These are phyloP conservation scores for Platygyra sinensis DNA, from an alignment of 64 coral and sea anemone genomes.

Conservation along the genomic window DNA sequence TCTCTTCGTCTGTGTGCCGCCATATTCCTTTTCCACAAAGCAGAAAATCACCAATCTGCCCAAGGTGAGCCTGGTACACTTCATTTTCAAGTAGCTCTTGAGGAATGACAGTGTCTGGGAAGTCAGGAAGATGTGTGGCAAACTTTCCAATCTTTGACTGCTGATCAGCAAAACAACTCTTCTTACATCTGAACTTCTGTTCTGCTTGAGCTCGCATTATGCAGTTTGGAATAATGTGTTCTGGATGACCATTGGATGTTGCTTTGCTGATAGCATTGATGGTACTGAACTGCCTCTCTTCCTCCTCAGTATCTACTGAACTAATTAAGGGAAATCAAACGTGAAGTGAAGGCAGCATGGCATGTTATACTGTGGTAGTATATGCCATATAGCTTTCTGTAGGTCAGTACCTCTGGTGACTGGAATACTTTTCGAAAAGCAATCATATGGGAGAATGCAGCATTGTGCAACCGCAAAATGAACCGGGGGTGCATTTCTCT, in stretches of 20 bases:
- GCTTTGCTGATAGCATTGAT: constrained; percentile 27
- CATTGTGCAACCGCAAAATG: constrained; percentile 45
- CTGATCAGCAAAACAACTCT: not conserved
- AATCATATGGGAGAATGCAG: not conserved
- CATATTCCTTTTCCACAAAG: no score
- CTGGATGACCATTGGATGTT: constrained; percentile 35
- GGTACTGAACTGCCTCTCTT: constrained; percentile 37
- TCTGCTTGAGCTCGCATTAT: constrained; percentile 38
- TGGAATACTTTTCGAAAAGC: not conserved
- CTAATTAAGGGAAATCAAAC: constrained; percentile 23
- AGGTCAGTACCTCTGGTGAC: not conserved
- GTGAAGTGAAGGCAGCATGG: constrained; percentile 15
- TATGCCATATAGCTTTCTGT: constrained; percentile 28
- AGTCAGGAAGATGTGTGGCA: no score
- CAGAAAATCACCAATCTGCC: no score
- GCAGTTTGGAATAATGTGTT: constrained; percentile 30
- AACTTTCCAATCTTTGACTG: no score
- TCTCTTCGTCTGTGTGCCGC: no score
- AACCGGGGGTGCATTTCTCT: constrained; percentile 30
- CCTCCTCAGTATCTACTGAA: constrained; percentile 14
- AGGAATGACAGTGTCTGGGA: no score
- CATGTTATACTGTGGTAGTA: constrained; percentile 4
- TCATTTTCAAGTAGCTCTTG: no score
- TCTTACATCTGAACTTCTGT: not conserved
- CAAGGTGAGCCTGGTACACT: no score